Base-by-base conservation (phyloP, 2,113 vertebrate genomes). In the Xyrauchen texanus region DNA sequence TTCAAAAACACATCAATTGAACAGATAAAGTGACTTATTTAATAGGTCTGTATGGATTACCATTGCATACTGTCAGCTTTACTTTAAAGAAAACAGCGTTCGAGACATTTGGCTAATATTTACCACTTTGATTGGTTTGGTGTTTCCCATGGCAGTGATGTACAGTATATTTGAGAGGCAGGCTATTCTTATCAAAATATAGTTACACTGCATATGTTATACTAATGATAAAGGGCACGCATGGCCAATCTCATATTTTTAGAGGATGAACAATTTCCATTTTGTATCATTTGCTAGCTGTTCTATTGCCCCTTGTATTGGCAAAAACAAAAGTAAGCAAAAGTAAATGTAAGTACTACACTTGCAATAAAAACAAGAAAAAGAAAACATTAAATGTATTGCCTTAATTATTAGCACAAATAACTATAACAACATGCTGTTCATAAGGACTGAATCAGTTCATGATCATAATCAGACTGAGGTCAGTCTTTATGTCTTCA, bases 1-100 rank as follows among this genome's bases (percentile, higher is more conserved):
- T 65, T 44, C 45, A 51, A 10, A 74, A 74, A 15, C 45, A 72
- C 53, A 74, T 51, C 15, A 34, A 74, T 15, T 74, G 15, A 74
- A 8, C 44, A 21, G 12, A 58, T 3, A 34, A 3, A n/a, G 7
- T 58, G 6, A 58, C 11, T 53, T 1, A 53, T 10, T 4, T 34
- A 34, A 34, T 34, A 34, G 21, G 21, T 53, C 10, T 10, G 11
- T 53, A 49, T 53, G 51, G 0, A 60, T 46, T 55, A 58, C 5
- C 69, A 62, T 1, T 34, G 46, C 10, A 62, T 61, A 60, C 12
- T 61, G 15, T 61, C 46, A 15, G 21, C 11, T 44, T 52, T 55
- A 13, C 12, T n/a, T 11, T 69, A n/a, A 47, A 63, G 44, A 2
- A 61, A 51, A 51, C 6, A 53, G 7, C 11, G 16, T 49, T 5